Conservation (phyloP, 92 coral and sea anemone genomes). For the Chrysogorgia sp. region DNA sequence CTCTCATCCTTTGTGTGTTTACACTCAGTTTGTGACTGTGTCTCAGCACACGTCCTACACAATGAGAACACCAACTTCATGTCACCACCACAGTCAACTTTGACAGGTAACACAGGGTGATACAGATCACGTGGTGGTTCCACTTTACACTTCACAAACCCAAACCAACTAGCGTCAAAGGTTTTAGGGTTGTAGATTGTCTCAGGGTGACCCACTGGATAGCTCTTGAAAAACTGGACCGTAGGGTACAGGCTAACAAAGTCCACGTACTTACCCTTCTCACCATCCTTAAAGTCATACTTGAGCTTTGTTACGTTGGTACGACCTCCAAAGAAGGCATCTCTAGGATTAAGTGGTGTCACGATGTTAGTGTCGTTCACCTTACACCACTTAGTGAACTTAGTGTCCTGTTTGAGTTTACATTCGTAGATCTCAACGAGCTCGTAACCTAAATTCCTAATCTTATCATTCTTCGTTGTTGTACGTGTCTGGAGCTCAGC, state of each 20-base stretch:
- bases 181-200: conserved; percentile 25
- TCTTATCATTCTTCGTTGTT: background rate
- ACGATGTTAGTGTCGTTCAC: background rate
- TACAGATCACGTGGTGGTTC: conserved; percentile 32
- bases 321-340: background rate
- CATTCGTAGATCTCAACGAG: conserved; percentile 14
- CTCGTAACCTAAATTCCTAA: background rate
- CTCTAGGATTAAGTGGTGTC: conserved; percentile 4
- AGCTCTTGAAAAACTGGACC: background rate
- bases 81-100: conserved; percentile 5
- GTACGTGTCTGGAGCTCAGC: background rate
- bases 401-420: too few relatives aligned
- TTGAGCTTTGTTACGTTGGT: conserved; percentile 7
- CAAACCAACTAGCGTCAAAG: conserved; percentile 15
- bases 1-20: background rate
- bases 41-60: conserved; percentile 34
- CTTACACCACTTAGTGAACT: conserved; percentile 13
- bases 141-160: conserved; percentile 18
- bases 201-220: conserved; percentile 2
- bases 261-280: too few relatives aligned
- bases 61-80: conserved; percentile 35
- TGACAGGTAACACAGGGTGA: conserved; percentile 47
- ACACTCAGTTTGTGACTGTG: conserved; percentile 13
- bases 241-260: too few relatives aligned
- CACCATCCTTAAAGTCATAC: too few relatives aligned